A percentile compares a stretch with the other conserved stretches of the same genome.
Conservation (phyloP, 53 echinoderm and acorn worm genomes). For the Paracentrotus lividus region DNA sequence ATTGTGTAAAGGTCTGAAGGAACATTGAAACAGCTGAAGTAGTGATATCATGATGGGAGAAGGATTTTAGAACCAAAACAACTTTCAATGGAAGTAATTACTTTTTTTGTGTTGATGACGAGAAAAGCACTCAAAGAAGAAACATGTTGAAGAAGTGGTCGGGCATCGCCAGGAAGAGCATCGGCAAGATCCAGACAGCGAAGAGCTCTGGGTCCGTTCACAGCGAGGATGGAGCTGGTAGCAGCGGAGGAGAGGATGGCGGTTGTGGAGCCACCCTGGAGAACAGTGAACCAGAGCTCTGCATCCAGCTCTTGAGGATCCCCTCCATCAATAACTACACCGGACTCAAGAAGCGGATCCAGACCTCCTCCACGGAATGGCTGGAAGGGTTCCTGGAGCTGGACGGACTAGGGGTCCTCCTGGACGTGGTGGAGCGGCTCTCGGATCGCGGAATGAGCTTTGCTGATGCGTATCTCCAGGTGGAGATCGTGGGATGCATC, state of each 20-base stretch:
- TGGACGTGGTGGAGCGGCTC: slow-evolving; percentile 81
- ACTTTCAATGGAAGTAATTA: background rate
- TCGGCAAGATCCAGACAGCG: background rate
- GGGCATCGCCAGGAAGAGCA: slow-evolving; percentile 52
- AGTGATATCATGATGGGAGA: background rate
- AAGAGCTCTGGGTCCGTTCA: background rate
- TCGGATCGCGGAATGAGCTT: slow-evolving; percentile 84
- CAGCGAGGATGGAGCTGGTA: slow-evolving; percentile 53
- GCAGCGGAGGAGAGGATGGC: slow-evolving; percentile 43
- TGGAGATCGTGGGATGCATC: slow-evolving; percentile 93
- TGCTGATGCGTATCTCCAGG: slow-evolving; percentile 92
- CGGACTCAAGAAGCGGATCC: slow-evolving; percentile 90
- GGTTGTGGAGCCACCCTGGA: slow-evolving; percentile 76
- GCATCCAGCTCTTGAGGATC: slow-evolving; percentile 93
- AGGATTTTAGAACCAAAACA: background rate
- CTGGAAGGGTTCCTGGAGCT: slow-evolving; percentile 87
- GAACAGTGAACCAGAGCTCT: slow-evolving; percentile 96
- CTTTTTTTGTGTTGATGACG: background rate
- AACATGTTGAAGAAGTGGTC: slow-evolving; percentile 69
- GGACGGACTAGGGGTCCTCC: slow-evolving; percentile 87
- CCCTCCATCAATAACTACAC: slow-evolving; percentile 92
- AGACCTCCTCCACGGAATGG: slow-evolving; percentile 93
- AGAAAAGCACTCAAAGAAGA: background rate
- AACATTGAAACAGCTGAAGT: background rate
- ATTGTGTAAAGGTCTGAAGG: background rate